Conservation (phyloP, 2,113 vertebrate genomes). For the Tachysurus vachellii region DNA sequence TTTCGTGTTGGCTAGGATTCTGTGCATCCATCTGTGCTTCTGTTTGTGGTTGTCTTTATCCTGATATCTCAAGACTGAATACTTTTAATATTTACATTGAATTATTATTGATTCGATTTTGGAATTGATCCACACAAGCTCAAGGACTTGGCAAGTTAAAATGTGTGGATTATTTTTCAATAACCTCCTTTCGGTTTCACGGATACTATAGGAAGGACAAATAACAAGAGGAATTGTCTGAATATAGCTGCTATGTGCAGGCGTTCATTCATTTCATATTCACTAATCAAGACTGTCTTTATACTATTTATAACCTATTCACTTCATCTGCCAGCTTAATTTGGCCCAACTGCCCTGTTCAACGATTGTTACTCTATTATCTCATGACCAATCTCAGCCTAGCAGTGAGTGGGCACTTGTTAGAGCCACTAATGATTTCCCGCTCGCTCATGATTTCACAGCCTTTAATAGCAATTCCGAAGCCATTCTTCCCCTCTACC, state of each 20-base stretch:
- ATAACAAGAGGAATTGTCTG: neutral
- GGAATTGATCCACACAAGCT: neutral
- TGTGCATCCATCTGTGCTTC: neutral
- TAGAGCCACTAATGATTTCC: conserved; percentile 4
- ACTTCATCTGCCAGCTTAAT: conserved; percentile 1
- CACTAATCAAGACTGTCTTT: conserved; percentile 1
- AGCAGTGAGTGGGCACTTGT: neutral
- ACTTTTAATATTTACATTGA: neutral
- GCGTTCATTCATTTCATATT: neutral
- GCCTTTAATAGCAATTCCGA: neutral
- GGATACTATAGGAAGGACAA: neutral
- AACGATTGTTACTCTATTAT: neutral
- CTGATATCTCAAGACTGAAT: neutral
- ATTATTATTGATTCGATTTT: neutral
- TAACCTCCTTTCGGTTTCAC: neutral
- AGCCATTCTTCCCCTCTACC: neutral
- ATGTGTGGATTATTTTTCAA: neutral
- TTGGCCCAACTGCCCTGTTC: neutral
- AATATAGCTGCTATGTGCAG: neutral
- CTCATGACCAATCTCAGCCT: neutral
- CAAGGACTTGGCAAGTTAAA: neutral
- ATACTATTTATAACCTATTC: neutral
- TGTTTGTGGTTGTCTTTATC: neutral
- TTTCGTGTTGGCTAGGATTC: neutral
- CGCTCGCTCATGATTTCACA: neutral